Conservation (phyloP, 2,888 invertebrate species). For the Hydrotaea cyrtoneurina region DNA sequence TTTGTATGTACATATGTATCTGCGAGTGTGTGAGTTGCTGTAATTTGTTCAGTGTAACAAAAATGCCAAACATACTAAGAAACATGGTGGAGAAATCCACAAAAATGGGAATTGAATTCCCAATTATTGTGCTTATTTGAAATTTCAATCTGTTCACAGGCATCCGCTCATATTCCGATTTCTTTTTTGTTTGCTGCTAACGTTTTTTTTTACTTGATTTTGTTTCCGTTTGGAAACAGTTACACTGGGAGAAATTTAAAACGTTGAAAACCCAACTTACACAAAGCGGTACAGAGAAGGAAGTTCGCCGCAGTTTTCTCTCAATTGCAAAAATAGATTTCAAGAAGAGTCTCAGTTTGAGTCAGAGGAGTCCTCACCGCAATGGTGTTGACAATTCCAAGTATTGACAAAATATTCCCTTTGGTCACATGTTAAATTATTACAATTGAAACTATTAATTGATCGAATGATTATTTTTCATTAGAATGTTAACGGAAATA, state of each 20-base stretch:
- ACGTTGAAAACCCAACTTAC: too few relatives aligned
- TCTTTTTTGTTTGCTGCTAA: slow-evolving; percentile 4
- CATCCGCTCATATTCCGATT: slow-evolving; percentile 5
- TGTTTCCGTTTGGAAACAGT: slow-evolving; percentile 14
- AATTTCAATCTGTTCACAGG: slow-evolving; percentile 12
- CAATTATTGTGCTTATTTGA: slow-evolving; percentile 29
- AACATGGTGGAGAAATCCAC: background rate
- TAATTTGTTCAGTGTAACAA: slow-evolving; percentile 7
- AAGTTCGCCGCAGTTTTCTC: too few relatives aligned
- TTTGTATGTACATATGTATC: background rate
- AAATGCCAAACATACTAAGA: background rate
- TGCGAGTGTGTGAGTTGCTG: background rate
- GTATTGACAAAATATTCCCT: too few relatives aligned
- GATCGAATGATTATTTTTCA: too few relatives aligned
- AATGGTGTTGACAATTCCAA: too few relatives aligned
- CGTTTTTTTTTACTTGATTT: slow-evolving; percentile 24
- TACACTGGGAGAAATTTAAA: slow-evolving; percentile 24
- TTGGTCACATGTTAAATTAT: too few relatives aligned
- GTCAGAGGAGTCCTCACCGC: too few relatives aligned
- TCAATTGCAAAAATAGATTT: too few relatives aligned
- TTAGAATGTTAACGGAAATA: too few relatives aligned
- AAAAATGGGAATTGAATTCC: slow-evolving; percentile 29
- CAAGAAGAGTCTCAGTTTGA: too few relatives aligned
- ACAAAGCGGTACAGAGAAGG: too few relatives aligned
- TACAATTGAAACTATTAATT: too few relatives aligned